Evolutionary conservation across 2,888 invertebrate species (phyloP).

Genomic region (Allolobophora icterica): DNA sequence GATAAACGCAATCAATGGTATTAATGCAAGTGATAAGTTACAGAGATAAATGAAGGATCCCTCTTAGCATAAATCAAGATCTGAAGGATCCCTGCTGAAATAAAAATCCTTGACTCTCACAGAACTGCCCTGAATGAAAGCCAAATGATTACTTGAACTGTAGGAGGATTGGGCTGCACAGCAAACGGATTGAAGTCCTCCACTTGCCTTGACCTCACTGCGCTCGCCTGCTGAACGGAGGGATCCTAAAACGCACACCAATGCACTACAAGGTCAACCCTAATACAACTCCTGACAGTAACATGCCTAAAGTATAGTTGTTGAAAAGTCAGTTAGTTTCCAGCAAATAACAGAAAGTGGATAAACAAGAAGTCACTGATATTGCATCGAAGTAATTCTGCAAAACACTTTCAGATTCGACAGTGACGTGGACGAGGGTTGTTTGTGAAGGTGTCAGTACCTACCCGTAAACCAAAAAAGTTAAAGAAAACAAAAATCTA

Average conservation of each 20-base stretch:
- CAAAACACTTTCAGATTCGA: too few species aligned
- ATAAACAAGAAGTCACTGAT: too few species aligned
- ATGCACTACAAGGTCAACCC: neutral
- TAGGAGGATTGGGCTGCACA: constrained; percentile 55
- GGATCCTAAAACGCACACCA: constrained; percentile 81
- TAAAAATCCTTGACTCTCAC: too few species aligned
- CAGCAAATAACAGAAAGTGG: neutral
- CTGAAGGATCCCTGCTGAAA: too few species aligned
- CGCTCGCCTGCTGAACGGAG: constrained; percentile 85
- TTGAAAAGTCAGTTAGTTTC: neutral
- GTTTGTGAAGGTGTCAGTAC: too few species aligned
- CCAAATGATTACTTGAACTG: neutral
- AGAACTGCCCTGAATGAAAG: neutral
- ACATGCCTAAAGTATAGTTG: neutral
- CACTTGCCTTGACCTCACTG: constrained; percentile 71
- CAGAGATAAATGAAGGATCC: too few species aligned
- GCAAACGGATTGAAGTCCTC: constrained; percentile 97
- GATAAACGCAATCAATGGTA: too few species aligned
- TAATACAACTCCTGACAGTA: neutral
- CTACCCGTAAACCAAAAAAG: too few species aligned
- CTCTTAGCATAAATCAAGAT: too few species aligned
- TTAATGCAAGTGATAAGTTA: too few species aligned
- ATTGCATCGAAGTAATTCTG: too few species aligned
- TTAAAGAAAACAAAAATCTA: neutral
- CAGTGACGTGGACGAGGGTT: too few species aligned